Evolutionary conservation across 2,888 invertebrate species (phyloP), one percentile per base, ranked within the genome.

Genomic region (Caprella mutica): DNA sequence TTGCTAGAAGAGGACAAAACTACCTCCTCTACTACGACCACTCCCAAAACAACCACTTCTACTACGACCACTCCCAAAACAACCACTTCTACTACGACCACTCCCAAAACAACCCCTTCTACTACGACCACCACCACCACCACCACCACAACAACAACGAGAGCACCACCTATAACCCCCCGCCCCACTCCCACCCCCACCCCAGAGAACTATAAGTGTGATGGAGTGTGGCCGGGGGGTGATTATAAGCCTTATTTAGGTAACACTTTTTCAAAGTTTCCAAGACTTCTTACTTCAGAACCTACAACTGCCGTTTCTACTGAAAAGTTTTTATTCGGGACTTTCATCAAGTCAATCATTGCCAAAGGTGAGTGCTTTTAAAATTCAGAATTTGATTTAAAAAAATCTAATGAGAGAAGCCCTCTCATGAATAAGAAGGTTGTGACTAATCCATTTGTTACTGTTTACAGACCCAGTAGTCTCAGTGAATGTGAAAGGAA

Each of bases 401-500:
- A 8, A 33, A 33, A 33, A 33, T 33, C 14, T 8, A 14, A 33
- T n/a, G n/a, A n/a, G n/a, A n/a, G n/a, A n/a, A n/a, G n/a, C n/a
- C n/a, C n/a, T n/a, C n/a, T n/a, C n/a, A 33, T 33, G 8, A 33
- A 14, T 33, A 14, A 33, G 33, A 9, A 14, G 8, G 14, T 33
- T 33, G 33, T 33, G 14, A 33, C 43, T 43, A n/a, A 5, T 21
- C 17, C 40, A 9, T 8, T 21, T 40, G n/a, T 21, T 12, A 23
- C 4, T 38, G 19, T 30, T 48, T 17, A 35, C 46, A 65, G 89
- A 80, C 65, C 85, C 88, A 1, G 78, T 90, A 66, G 72, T 77
- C 2, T 79, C 80, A 58, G 76, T 89, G 8, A 80, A 80, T 50
- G 79, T 85, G 1, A 80, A 77, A 3, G 90, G 89, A 0, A 80